These are phyloP conservation scores for Gavia stellata DNA, from an alignment of 2,113 vertebrate species.

Conservation along the genomic window DNA sequence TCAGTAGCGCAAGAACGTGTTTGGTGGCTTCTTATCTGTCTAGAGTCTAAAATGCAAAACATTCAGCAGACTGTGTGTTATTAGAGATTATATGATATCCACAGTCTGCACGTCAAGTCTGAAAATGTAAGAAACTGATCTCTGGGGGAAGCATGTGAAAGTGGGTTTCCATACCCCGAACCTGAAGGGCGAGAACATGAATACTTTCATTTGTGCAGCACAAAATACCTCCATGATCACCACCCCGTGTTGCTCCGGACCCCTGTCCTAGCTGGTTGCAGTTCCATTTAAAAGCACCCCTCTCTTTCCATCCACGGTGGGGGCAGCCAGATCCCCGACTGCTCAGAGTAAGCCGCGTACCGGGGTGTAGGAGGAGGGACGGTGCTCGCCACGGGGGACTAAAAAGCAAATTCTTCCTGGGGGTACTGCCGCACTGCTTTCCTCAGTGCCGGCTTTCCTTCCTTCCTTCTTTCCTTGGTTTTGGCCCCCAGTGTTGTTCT, in stretches of 20 bases:
- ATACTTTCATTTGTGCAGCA: neutral
- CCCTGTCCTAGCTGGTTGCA: neutral
- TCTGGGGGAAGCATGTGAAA: neutral
- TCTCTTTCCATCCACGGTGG: neutral
- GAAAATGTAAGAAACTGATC: neutral
- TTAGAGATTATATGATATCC: neutral
- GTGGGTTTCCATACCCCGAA: neutral
- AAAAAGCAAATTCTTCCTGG: neutral
- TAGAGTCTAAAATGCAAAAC: neutral
- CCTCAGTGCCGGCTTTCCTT: neutral
- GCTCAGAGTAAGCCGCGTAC: rapidly evolving
- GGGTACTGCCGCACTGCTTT: neutral
- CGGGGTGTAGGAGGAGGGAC: rapidly evolving
- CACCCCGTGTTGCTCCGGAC: rapidly evolving
- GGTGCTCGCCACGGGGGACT: rapidly evolving
- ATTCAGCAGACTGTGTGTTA: neutral
- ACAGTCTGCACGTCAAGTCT: neutral
- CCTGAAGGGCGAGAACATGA: neutral
- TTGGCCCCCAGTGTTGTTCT: neutral
- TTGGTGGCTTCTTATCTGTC: neutral
- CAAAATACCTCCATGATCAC: rapidly evolving
- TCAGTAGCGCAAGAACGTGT: neutral
- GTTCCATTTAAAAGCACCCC: rapidly evolving
- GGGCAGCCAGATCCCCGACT: neutral
- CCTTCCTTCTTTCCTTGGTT: neutral